Evolutionary conservation across 2,113 vertebrate species (phyloP), one percentile per base, ranked within the genome.

Genomic region (Cyprichromis sp.): DNA sequence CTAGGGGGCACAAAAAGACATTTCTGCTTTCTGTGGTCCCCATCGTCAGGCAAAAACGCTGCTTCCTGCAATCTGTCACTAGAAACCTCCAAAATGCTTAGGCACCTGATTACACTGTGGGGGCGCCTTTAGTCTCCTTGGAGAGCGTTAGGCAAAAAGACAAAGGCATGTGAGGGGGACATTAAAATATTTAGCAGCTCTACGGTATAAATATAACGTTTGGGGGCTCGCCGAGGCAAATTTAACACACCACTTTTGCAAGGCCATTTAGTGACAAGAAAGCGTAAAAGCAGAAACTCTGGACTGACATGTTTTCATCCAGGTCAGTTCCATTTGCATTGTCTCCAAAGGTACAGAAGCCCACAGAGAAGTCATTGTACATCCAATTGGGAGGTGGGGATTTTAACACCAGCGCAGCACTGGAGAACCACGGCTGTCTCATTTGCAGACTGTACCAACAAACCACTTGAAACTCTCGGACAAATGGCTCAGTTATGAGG

Each of bases 31-130:
- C 94, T 84, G 91, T 87, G 92, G 95, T 93, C 93, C 94, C 93
- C 94, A 84, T 96, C 92, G 93, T 93, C 95, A 92, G 94, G 91
- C 95, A 94, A 96, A 96, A 97, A 93, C 71, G 61, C 95, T 95
- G 94, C 95, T 97, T 97, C 97, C 97, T 97, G 96, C 89, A 95
- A 96, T 97, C 96, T 97, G 95, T 97, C 96, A 97, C 95, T 97
- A 95, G 91, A 95, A 95, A 91, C 93, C 93, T 97, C 95, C 95
- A 90, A 92, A 96, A 95, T 92, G 94, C 95, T 96, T 96, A 95
- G 89, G 91, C 89, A 94, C 91, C 92, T 42, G 96, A 97, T 97
- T 96, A 97, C 94, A 96, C 94, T 81, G 89, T 81, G 83, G 91
- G 91, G 94, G 95, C 93, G 90, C 96, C 95, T 95, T 94, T 94